Conservation (phyloP, 1,140 invertebrate species). For the Druon quercuslanigerum region DNA sequence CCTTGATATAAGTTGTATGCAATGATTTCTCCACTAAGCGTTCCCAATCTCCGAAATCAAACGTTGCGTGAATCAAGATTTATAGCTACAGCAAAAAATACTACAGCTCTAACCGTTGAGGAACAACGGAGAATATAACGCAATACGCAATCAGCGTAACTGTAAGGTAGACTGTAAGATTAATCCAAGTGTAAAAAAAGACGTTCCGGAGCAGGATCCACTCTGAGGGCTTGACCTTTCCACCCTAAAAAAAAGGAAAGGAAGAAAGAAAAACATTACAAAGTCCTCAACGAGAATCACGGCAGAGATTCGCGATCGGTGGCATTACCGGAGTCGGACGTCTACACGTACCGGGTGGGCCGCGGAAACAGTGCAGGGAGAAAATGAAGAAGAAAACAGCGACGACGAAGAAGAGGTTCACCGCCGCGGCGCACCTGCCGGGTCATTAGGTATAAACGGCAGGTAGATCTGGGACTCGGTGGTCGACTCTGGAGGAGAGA, state of each 20-base stretch:
- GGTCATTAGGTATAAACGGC: slow-evolving; percentile 74
- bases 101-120: too few relatives aligned
- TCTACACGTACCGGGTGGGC: slow-evolving; percentile 16
- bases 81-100: too few relatives aligned
- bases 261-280: background rate
- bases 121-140: too few relatives aligned
- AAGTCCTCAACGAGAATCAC: background rate
- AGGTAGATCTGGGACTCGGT: slow-evolving; percentile 58
- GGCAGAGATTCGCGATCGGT: slow-evolving; percentile 3
- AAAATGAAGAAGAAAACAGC: slow-evolving; percentile 25
- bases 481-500: slow-evolving; percentile 50
- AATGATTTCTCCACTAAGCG: too few relatives aligned
- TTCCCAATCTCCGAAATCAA: too few relatives aligned
- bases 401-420: slow-evolving; percentile 49
- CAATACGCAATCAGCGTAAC: too few relatives aligned
- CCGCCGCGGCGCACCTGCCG: slow-evolving; percentile 68
- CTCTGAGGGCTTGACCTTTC: too few relatives aligned
- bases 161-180: too few relatives aligned
- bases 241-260: background rate
- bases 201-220: too few relatives aligned
- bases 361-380: background rate
- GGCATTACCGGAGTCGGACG: slow-evolving; percentile 18
- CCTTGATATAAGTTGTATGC: too few relatives aligned
- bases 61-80: too few relatives aligned
- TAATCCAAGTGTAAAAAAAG: too few relatives aligned